Evolutionary conservation across 1,140 invertebrate species (phyloP).

Genomic region (Megalopta genalis): DNA sequence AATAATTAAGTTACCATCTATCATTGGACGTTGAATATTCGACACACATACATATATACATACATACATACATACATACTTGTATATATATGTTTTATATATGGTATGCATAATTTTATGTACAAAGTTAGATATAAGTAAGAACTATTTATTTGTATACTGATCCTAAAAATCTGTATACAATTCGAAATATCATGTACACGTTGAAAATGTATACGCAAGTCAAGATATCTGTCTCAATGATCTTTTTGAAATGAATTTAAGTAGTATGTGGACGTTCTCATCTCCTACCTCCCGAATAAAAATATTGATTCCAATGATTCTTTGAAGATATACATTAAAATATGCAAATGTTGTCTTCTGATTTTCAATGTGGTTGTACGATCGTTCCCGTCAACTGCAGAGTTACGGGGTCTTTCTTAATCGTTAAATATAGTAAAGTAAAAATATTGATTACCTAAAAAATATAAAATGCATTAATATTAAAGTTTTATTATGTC

Average conservation of each 20-base stretch:
- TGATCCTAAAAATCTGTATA: slow-evolving; percentile 15
- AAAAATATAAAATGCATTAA: slow-evolving; percentile 35
- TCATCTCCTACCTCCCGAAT: background rate
- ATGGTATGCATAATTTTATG: slow-evolving; percentile 30
- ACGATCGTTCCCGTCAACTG: slow-evolving; percentile 61
- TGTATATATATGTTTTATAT: slow-evolving; percentile 7
- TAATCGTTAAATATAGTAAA: slow-evolving; percentile 64
- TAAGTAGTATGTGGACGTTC: background rate
- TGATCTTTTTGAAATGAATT: background rate
- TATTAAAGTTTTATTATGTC: background rate
- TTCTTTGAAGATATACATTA: background rate
- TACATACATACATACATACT: background rate
- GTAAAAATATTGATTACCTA: slow-evolving; percentile 71
- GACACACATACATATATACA: background rate
- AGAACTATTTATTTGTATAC: slow-evolving; percentile 39
- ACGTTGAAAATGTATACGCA: background rate
- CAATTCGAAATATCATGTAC: background rate
- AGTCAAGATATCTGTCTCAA: slow-evolving; percentile 16
- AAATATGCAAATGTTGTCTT: background rate
- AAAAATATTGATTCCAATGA: slow-evolving; percentile 2
- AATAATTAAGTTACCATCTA: background rate
- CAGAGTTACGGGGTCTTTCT: slow-evolving; percentile 65
- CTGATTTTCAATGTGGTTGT: slow-evolving; percentile 25
- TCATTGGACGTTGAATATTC: background rate
- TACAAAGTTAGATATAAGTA: slow-evolving; percentile 36